Percentiles rank a stretch among this genome's conserved stretches.
Evolutionary conservation across 2,797 vertebrate genomes (phyloP).

Genomic region (Sebastes baramenuke): DNA sequence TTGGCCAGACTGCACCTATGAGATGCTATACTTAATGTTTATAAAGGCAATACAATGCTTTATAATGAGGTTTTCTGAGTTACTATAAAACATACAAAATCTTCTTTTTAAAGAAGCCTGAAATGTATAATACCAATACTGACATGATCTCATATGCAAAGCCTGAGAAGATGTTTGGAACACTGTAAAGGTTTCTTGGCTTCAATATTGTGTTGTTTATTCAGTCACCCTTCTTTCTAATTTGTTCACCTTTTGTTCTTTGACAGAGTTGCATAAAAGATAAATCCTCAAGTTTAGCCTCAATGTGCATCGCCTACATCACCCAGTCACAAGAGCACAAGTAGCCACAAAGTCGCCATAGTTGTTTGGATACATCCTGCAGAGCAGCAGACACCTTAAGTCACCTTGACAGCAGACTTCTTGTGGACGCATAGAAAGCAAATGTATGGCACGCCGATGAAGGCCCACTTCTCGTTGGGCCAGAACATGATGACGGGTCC

Average conservation of each 20-base stretch:
- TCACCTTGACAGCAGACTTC: slow-evolving; percentile 92
- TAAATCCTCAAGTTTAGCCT: slow-evolving; percentile 3
- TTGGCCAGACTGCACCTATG: slow-evolving; percentile 43
- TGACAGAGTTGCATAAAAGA: slow-evolving; percentile 47
- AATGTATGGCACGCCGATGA: slow-evolving; percentile 95
- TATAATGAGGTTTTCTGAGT: slow-evolving; percentile 46
- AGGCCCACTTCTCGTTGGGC: slow-evolving; percentile 98
- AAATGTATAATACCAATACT: slow-evolving; percentile 42
- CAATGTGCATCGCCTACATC: slow-evolving; percentile 9
- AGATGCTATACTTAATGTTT: slow-evolving; percentile 37
- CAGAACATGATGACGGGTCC: slow-evolving; percentile 97
- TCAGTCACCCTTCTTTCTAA: slow-evolving; percentile 13
- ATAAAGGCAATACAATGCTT: slow-evolving; percentile 52
- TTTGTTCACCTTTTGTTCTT: slow-evolving; percentile 28
- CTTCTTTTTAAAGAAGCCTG: slow-evolving; percentile 22
- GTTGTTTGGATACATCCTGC: background rate
- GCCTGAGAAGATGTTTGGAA: slow-evolving; percentile 54
- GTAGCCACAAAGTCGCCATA: background rate
- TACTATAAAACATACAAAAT: slow-evolving; percentile 49
- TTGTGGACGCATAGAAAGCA: slow-evolving; percentile 91
- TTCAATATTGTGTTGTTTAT: slow-evolving; percentile 31
- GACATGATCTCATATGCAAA: slow-evolving; percentile 21
- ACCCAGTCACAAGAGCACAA: slow-evolving; percentile 24
- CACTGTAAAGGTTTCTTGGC: slow-evolving; percentile 53
- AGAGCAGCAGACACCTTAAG: slow-evolving; percentile 76